A percentile compares a stretch with the other conserved stretches of the same genome.
Conservation (phyloP, 2,113 vertebrate genomes). For the Neogale vison region DNA sequence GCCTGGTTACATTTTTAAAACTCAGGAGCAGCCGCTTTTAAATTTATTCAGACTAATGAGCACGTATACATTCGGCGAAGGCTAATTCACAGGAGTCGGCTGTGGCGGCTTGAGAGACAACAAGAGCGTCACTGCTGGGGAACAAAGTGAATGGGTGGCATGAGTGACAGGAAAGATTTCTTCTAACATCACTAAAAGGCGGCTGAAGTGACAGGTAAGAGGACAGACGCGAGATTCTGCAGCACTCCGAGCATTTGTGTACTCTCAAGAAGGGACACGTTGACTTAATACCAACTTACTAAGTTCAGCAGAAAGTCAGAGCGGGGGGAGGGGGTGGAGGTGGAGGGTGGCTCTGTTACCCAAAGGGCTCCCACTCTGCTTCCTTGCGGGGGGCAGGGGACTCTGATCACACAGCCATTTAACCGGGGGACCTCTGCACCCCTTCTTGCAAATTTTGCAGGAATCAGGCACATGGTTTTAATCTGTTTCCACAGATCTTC, state of each 20-base stretch:
- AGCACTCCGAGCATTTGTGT: slow-evolving; percentile 88
- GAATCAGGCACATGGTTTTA: slow-evolving; percentile 69
- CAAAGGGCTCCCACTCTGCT: slow-evolving; percentile 61
- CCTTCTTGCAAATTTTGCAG: slow-evolving; percentile 54
- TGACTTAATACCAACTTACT: slow-evolving; percentile 85
- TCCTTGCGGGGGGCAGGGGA: slow-evolving; percentile 9
- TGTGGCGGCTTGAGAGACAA: slow-evolving; percentile 84
- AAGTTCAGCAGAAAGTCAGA: slow-evolving; percentile 79
- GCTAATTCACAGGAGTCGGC: slow-evolving; percentile 87
- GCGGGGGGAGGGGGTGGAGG: slow-evolving; percentile 43
- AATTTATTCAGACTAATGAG: slow-evolving; percentile 99
- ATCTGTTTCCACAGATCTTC: slow-evolving; percentile 65
- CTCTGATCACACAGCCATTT: slow-evolving; percentile 56
- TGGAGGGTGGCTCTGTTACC: slow-evolving; percentile 7
- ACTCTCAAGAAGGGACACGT: slow-evolving; percentile 85
- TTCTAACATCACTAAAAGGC: slow-evolving; percentile 98
- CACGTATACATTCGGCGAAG: slow-evolving; percentile 92
- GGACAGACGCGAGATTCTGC: slow-evolving; percentile 90
- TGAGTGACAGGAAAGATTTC: slow-evolving; percentile 99
- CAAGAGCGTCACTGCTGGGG: slow-evolving; percentile 94
- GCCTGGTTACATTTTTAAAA: slow-evolving; percentile 77
- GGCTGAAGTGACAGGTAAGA: slow-evolving; percentile 93
- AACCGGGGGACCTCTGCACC: not conserved
- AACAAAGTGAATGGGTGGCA: slow-evolving; percentile 99
- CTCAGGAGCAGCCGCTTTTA: slow-evolving; percentile 89